phyloP scores from a whole-genome alignment of 2,888 invertebrate species.

The Leptopterna dolabrata region DNA sequence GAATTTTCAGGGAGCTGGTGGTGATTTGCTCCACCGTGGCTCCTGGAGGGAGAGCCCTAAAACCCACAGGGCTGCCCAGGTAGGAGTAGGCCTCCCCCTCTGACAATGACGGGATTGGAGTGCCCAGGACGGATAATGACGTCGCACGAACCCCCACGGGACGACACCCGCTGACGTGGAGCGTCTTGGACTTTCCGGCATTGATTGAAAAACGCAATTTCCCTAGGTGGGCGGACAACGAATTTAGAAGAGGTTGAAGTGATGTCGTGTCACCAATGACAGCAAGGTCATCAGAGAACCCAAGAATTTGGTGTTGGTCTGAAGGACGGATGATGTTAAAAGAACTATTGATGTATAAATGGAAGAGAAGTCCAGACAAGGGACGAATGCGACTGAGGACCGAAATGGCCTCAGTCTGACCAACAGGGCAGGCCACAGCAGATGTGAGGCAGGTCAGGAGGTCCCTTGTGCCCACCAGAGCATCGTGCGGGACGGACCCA shows the following conservation, averaged over 20 bases:
- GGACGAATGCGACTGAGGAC: constrained; percentile 25
- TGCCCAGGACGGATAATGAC: no score
- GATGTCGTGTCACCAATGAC: background rate
- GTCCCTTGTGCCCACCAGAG: constrained; percentile 5
- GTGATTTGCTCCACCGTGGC: no score
- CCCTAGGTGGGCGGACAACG: no score
- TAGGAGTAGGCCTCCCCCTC: constrained; percentile 32
- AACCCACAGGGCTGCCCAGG: constrained; percentile 44
- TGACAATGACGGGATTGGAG: background rate
- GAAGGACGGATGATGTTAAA: constrained; percentile 11
- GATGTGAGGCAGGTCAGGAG: background rate
- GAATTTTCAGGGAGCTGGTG: constrained; percentile 20
- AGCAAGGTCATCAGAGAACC: background rate
- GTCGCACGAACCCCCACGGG: background rate
- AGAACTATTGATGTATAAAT: constrained; percentile 20
- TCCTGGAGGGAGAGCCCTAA: background rate
- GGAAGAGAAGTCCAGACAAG: constrained; percentile 34
- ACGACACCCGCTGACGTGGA: background rate
- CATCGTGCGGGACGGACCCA: no score
- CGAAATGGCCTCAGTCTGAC: background rate
- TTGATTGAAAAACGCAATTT: background rate
- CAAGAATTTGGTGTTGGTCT: no score
- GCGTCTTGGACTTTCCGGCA: background rate
- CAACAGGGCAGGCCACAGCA: background rate
- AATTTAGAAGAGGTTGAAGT: background rate